Conservation (phyloP, 2,113 vertebrate species). For the Albula goreensis region DNA sequence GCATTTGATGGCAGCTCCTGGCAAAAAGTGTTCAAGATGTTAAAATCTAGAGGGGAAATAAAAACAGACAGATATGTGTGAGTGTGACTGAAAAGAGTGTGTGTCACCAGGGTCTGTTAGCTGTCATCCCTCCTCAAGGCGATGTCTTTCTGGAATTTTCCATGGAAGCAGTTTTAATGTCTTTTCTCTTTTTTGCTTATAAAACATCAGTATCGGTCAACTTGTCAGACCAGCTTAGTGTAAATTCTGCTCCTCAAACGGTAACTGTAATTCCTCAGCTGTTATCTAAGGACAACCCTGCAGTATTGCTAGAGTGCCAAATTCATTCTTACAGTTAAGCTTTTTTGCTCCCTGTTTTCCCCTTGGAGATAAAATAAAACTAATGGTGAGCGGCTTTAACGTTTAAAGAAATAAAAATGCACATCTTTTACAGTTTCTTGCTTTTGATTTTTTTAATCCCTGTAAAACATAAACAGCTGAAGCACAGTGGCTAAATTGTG, state of each 20-base stretch:
- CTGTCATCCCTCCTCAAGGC: neutral
- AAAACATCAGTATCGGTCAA: conserved; percentile 11
- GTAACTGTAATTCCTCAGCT: neutral
- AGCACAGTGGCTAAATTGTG: neutral
- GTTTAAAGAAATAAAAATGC: neutral
- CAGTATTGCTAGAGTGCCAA: too few species aligned
- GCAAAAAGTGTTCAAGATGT: neutral
- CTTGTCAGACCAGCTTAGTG: conserved; percentile 11
- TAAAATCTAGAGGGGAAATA: neutral
- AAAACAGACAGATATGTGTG: neutral
- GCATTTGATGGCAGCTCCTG: neutral
- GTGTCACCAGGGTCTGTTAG: neutral
- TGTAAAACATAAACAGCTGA: neutral
- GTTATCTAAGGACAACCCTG: neutral
- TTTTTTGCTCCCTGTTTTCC: neutral
- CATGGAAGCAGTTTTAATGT: conserved; percentile 8
- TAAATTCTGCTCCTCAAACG: neutral
- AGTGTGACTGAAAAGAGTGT: neutral
- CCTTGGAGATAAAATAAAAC: neutral
- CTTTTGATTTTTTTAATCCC: neutral
- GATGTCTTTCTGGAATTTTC: conserved; percentile 17
- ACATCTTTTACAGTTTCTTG: neutral
- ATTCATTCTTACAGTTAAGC: neutral
- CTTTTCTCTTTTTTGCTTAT: neutral
- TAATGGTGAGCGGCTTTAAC: neutral